Base-by-base conservation (phyloP, 2,888 invertebrate species). In the Pseudanteris insignis region DNA sequence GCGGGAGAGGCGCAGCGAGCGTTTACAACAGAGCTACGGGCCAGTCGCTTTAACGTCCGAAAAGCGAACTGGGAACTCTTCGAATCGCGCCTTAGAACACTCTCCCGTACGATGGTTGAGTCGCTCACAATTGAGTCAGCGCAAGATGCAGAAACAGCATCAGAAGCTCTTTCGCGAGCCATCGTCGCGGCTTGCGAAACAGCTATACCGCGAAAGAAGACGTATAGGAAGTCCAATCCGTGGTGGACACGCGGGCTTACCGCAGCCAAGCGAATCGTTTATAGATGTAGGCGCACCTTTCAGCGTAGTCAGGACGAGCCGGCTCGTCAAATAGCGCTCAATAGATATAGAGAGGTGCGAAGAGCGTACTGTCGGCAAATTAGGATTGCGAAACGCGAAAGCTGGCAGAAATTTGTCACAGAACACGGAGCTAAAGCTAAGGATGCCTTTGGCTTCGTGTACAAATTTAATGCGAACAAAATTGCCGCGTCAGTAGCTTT, bases 181-280 rank as follows among this genome's bases (percentile, higher is more conserved):
- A 43, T 67, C n/a, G 50, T 28, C 9, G 28, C 7, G 2, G 61
- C 60, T 12, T 63, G 50, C n/a, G 9, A 10, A 9, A 38, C 12
- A n/a, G 41, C 62, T 0, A 62, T 66, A 32, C 55, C 53, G 1
- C 38, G 43, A 1, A 60, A 47, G n/a, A 10, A 2, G 6, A 15
- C 8, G 1, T 64, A 43, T 44, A 53, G 50, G 6, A 63, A 58
- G 61, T 65, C 55, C 46, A 63, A 61, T 14, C 64, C 61, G 26
- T 67, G 65, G 63, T 66, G 65, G 63, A 66, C 62, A 2, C 1
- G 3, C 7, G 40, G 32, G 5, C 24, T 66, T 0, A 64, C 58
- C 0, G 14, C 8, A 5, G 10, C 11, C 2, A 59, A 64, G 18
- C 25, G 21, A 6, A 0, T 0, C 2, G 48, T 33, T 0, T 37